Conservation (phyloP, 2,797 vertebrate species). For the Syngnathus acus region DNA sequence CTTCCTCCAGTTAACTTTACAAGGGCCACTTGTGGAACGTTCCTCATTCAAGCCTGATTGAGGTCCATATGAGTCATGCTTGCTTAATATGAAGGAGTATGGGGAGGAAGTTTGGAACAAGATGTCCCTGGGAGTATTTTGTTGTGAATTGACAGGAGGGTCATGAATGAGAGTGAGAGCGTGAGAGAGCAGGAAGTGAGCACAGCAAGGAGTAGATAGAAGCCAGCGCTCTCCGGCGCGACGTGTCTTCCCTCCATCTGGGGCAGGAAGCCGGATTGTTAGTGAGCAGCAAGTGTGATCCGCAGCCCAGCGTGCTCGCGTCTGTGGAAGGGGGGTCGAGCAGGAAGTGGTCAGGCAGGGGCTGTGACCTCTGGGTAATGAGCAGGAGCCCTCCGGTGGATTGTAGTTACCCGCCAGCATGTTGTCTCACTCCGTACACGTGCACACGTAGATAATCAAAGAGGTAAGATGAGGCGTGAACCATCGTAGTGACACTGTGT, state of each 20-base stretch:
- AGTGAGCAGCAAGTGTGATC: slow-evolving; percentile 61
- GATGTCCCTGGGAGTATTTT: slow-evolving; percentile 52
- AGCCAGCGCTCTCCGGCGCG: slow-evolving; percentile 43
- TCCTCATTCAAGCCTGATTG: slow-evolving; percentile 36
- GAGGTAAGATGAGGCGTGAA: background rate
- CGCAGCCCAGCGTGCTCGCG: slow-evolving; percentile 55
- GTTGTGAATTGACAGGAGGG: slow-evolving; percentile 62
- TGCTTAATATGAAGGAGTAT: slow-evolving; percentile 45
- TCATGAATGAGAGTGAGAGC: slow-evolving; percentile 59
- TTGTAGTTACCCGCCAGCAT: slow-evolving; percentile 38
- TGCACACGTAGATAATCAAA: background rate
- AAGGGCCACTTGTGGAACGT: slow-evolving; percentile 28
- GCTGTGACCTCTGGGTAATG: slow-evolving; percentile 68
- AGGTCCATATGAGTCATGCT: slow-evolving; percentile 52
- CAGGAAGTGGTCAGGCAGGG: slow-evolving; percentile 64
- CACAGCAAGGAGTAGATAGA: slow-evolving; percentile 57
- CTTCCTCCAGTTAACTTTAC: slow-evolving; percentile 19
- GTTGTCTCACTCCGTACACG: slow-evolving; percentile 16
- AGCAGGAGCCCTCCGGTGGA: slow-evolving; percentile 45
- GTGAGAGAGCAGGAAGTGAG: slow-evolving; percentile 63
- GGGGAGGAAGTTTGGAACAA: slow-evolving; percentile 60
- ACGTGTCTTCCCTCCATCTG: slow-evolving; percentile 25
- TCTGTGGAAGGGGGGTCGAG: slow-evolving; percentile 57
- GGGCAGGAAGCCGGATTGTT: slow-evolving; percentile 65
- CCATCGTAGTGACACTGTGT: background rate